Base-by-base conservation (phyloP, 2,113 vertebrate genomes). In the Silurus asotus region DNA sequence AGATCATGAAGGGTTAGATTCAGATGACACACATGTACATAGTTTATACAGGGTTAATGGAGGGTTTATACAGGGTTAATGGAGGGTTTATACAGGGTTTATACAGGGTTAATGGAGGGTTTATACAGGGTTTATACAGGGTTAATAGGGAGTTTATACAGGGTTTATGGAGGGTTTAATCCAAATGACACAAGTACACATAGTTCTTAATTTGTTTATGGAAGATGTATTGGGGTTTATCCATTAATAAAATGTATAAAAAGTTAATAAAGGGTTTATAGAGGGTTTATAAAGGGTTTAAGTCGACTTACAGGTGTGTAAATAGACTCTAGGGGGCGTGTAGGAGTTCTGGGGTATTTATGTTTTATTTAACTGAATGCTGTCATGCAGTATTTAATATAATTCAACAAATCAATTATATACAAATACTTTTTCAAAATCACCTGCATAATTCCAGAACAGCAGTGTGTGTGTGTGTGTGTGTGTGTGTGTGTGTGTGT, bases 301-400 rank as follows among this genome's bases (percentile, higher is more conserved):
- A 5, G 37, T 5, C 7, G 1, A 37, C 17, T 45, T 0, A 51
- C 0, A 1, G 74, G 7, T 6, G 37, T 37, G 37, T 37, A 37
- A 37, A 37, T 37, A 37, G 37, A 37, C 37, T 77, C 15, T 77
- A 8, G 23, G 28, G 75, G 6, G 75, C 56, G 15, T 82, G 2
- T 55, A 51, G 1, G n/a, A 13, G 62, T 13, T 65, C 53, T 82
- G 62, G 48, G 62, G 81, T 51, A 67, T 65, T 64, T 65, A 82
- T 82, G 48, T 25, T 67, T 82, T 82, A 82, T 82, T 82, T 82
- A 82, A 53, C 81, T 82, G 81, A 82, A 82, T 82, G 81, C 81
- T 53, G 14, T 25, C 81, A 82, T 77, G 55, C 53, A 77, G 75
- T n/a, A n/a, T n/a, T n/a, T n/a, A n/a, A 56, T 6, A 25, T 76